phyloP scores from a whole-genome alignment of 2,888 invertebrate genomes.

The Tenthredo scrophulariae region DNA sequence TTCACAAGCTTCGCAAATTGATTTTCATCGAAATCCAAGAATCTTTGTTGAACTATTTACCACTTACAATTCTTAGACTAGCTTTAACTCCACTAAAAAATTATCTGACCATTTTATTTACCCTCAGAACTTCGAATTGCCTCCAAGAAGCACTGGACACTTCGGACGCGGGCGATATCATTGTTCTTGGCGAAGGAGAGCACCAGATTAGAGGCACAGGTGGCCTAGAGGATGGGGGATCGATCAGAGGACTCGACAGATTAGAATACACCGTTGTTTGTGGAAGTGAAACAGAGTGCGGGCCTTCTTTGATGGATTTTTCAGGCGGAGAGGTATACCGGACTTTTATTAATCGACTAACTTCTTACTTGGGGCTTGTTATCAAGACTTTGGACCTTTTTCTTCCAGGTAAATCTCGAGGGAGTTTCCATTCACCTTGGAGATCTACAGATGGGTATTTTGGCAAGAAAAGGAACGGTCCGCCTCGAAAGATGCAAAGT shows the following conservation, averaged over 20 bases:
- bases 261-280: constrained; percentile 72
- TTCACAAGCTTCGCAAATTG: not conserved
- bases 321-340: constrained; percentile 75
- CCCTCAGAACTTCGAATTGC: constrained; percentile 67
- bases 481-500: constrained; percentile 80
- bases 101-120: not conserved
- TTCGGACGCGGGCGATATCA: constrained; percentile 78
- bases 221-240: constrained; percentile 80
- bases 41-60: too few relatives aligned
- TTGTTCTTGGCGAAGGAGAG: constrained; percentile 79
- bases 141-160: constrained; percentile 76
- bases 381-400: not conserved
- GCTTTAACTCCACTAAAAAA: not conserved
- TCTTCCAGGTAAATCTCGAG: constrained; percentile 77
- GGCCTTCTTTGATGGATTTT: constrained; percentile 80
- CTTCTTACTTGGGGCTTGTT: not conserved
- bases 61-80: too few relatives aligned
- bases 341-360: constrained; percentile 54
- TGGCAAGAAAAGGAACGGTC: constrained; percentile 79
- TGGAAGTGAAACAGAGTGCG: constrained; percentile 79
- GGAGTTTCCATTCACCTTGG: constrained; percentile 80
- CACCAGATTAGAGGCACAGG: constrained; percentile 80
- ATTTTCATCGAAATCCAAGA: not conserved
- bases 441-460: constrained; percentile 79
- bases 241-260: constrained; percentile 73